These are phyloP conservation scores for Aethes cnicana DNA, from an alignment of 2,888 invertebrate genomes.

Conservation along the genomic window DNA sequence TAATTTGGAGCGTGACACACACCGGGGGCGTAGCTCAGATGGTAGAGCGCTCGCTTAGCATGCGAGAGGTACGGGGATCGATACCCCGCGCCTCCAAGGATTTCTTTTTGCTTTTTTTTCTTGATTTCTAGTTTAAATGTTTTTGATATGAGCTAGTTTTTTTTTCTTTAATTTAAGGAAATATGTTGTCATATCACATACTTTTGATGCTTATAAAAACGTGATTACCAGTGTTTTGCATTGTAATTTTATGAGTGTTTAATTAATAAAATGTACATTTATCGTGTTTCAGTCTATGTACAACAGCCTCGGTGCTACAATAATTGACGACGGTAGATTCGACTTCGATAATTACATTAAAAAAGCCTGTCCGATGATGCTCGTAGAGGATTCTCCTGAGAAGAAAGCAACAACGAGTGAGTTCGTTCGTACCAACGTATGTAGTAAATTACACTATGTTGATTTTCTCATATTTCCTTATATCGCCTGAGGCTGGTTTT, in stretches of 20 bases:
- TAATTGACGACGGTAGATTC: conserved; percentile 85
- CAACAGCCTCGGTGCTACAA: conserved; percentile 91
- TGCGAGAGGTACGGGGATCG: conserved; percentile 82
- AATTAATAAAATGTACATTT: too few relatives aligned
- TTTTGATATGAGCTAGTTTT: too few relatives aligned
- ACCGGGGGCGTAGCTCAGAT: conserved; percentile 73
- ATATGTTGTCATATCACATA: too few relatives aligned
- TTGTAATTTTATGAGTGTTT: too few relatives aligned
- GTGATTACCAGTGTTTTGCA: too few relatives aligned
- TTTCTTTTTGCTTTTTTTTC: not conserved
- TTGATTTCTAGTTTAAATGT: conserved; percentile 2
- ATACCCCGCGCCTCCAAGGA: conserved; percentile 79
- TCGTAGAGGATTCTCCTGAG: conserved; percentile 84
- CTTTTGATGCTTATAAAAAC: too few relatives aligned
- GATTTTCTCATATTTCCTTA: not conserved
- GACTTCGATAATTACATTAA: conserved; percentile 92
- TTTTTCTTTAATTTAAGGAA: too few relatives aligned
- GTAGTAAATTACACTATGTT: not conserved
- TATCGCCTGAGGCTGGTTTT: too few relatives aligned
- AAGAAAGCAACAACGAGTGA: conserved; percentile 85
- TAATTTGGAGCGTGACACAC: not conserved
- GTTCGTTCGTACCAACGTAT: too few relatives aligned
- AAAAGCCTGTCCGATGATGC: conserved; percentile 86
- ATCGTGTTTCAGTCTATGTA: conserved; percentile 91
- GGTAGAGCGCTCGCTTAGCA: conserved; percentile 79